Evolutionary conservation across 2,888 invertebrate species (phyloP).

Genomic region (Mesorhabditis spiculigera): DNA sequence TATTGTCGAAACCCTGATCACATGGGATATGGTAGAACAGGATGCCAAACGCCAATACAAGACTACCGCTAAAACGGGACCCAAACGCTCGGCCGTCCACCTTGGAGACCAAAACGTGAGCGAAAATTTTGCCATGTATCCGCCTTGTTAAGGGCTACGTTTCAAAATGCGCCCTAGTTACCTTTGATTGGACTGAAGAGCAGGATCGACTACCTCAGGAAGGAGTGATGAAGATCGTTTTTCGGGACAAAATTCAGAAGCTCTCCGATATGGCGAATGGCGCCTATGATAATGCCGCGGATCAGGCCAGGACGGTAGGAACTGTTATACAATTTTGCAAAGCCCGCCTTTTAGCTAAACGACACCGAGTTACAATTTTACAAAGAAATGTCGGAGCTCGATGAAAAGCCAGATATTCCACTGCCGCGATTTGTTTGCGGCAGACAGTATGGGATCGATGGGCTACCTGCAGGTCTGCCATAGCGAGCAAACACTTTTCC

Average conservation of each 20-base stretch:
- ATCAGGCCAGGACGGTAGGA: neutral
- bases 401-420: neutral
- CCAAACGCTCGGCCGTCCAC: neutral
- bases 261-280: neutral
- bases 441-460: neutral
- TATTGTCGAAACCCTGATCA: neutral
- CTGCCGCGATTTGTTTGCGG: neutral
- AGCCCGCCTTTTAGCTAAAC: neutral
- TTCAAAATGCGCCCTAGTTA: neutral
- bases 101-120: neutral
- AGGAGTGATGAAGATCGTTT: constrained; percentile 1
- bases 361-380: neutral
- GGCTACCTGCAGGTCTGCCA: no score
- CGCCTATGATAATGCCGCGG: neutral
- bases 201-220: neutral
- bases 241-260: neutral
- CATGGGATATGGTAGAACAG: constrained; percentile 2
- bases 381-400: neutral
- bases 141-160: neutral
- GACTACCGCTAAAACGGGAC: neutral
- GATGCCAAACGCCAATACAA: neutral
- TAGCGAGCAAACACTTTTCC: neutral
- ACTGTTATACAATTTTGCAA: no score
- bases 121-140: neutral
- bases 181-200: neutral